Conservation (phyloP, 2,888 invertebrate genomes). For the Flabesymbios commensalis region DNA sequence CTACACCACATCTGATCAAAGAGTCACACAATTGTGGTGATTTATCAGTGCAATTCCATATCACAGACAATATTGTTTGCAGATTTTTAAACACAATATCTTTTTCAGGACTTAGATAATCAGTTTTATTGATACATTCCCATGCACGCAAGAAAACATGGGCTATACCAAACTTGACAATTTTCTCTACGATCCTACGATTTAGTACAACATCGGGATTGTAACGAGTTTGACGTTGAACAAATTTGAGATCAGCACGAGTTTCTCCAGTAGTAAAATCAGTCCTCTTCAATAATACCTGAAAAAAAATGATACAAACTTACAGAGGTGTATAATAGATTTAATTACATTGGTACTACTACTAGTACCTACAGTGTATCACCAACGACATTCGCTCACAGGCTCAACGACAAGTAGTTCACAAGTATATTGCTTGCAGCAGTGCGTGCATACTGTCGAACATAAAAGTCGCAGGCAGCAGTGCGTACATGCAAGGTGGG, state of each 20-base stretch:
- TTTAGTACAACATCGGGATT: constrained; percentile 31
- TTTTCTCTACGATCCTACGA: constrained; percentile 29
- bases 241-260: constrained; percentile 27
- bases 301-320: too few relatives aligned
- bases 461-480: too few relatives aligned
- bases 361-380: too few relatives aligned
- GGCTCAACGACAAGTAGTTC: too few relatives aligned
- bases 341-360: too few relatives aligned
- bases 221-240: constrained; percentile 36
- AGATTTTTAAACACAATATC: constrained; percentile 37
- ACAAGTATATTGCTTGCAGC: too few relatives aligned
- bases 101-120: constrained; percentile 24
- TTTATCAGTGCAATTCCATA: constrained; percentile 51
- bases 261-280: constrained; percentile 22
- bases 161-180: constrained; percentile 34
- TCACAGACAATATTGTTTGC: constrained; percentile 41
- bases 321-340: too few relatives aligned
- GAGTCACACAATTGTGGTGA: constrained; percentile 44
- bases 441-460: too few relatives aligned
- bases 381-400: too few relatives aligned
- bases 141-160: constrained; percentile 35
- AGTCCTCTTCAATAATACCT: constrained; percentile 24
- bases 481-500: too few relatives aligned
- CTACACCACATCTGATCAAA: constrained; percentile 28
- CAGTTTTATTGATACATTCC: constrained; percentile 24